Evolutionary conservation across 2,113 vertebrate genomes (phyloP).

Genomic region (Chrysochloris asiatica): DNA sequence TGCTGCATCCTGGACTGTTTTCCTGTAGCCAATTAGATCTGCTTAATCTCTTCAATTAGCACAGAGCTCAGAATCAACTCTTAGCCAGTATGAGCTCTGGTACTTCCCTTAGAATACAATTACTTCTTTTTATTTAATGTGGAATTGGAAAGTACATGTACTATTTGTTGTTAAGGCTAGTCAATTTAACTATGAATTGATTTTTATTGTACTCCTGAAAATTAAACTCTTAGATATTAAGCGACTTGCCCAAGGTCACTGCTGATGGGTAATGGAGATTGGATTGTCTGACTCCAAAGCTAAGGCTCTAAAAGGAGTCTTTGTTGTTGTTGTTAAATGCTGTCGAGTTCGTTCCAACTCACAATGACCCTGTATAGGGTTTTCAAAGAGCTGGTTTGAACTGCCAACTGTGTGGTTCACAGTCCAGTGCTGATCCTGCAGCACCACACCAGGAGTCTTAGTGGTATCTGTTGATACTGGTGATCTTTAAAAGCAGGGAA

Average conservation of each 20-base stretch:
- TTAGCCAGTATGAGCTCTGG: background rate
- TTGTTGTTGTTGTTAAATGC: too few relatives aligned
- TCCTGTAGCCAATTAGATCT: conserved; percentile 83
- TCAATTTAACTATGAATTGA: conserved; percentile 11
- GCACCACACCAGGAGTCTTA: accelerated
- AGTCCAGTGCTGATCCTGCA: too few relatives aligned
- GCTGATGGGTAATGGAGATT: background rate
- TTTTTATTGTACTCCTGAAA: conserved; percentile 17
- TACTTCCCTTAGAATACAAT: conserved; percentile 48
- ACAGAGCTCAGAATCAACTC: background rate
- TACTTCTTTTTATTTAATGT: conserved; percentile 37
- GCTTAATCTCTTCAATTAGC: conserved; percentile 49
- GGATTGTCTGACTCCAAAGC: conserved; percentile 14
- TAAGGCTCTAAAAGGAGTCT: background rate
- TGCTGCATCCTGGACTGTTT: conserved; percentile 75
- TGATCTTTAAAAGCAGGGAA: background rate
- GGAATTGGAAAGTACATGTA: background rate
- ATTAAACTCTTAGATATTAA: background rate
- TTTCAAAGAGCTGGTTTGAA: too few relatives aligned
- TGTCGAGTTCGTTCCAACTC: too few relatives aligned
- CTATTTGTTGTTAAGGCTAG: background rate
- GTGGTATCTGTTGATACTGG: background rate
- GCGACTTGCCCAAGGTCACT: background rate
- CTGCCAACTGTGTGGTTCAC: too few relatives aligned
- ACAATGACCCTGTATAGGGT: too few relatives aligned